Evolutionary conservation across 2,797 vertebrate species (phyloP).

Genomic region (Euphonia xanthogaster): DNA sequence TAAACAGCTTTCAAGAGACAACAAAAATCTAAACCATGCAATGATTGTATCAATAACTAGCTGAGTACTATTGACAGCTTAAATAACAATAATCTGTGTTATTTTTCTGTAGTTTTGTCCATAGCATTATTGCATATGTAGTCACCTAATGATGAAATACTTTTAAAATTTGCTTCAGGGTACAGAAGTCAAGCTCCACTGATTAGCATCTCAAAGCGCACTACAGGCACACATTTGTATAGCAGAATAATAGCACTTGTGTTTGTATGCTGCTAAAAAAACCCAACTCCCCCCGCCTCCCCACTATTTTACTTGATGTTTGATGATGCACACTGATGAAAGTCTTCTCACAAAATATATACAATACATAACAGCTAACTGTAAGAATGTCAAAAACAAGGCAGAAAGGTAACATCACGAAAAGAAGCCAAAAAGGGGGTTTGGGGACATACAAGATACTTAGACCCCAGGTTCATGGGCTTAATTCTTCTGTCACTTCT

Average conservation of each 20-base stretch:
- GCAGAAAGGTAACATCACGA: background rate
- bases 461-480: background rate
- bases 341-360: background rate
- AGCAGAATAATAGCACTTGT: constrained; percentile 30
- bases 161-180: constrained; percentile 68
- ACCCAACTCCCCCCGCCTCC: background rate
- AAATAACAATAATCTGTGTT: constrained; percentile 15
- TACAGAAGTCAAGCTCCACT: constrained; percentile 77
- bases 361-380: background rate
- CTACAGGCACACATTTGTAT: constrained; percentile 29
- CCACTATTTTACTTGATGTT: background rate
- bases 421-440: background rate
- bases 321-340: background rate
- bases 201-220: constrained; percentile 69
- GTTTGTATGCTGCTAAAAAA: constrained; percentile 5
- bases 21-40: constrained; percentile 11
- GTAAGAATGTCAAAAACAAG: background rate
- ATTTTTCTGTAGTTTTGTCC: constrained; percentile 23
- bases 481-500: background rate
- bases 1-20: background rate
- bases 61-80: background rate
- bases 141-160: constrained; percentile 44
- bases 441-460: background rate
- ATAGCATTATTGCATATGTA: constrained; percentile 9
- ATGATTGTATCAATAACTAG: background rate